Evolutionary conservation across 1,140 invertebrate species (phyloP).

Genomic region (Ctenoplectra terminalis): DNA sequence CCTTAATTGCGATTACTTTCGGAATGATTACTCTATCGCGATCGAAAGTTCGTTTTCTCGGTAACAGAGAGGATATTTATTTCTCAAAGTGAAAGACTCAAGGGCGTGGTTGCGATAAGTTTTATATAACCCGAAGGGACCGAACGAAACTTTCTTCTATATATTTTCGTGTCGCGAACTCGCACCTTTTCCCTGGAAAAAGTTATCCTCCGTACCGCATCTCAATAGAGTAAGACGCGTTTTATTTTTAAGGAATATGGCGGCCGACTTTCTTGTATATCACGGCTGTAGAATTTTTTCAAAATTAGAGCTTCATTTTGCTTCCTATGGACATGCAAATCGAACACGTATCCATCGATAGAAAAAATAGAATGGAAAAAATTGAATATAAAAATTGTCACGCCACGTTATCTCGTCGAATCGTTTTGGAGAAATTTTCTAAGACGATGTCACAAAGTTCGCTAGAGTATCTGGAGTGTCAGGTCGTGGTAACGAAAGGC

Average conservation of each 20-base stretch:
- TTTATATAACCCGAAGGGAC: slow-evolving; percentile 68
- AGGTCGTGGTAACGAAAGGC: slow-evolving; percentile 16
- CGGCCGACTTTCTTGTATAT: not conserved
- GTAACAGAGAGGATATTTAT: slow-evolving; percentile 61
- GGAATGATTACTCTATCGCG: slow-evolving; percentile 57
- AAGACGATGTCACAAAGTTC: not conserved
- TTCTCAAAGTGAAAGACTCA: slow-evolving; percentile 52
- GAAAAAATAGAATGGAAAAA: not conserved
- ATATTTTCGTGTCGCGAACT: slow-evolving; percentile 63
- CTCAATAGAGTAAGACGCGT: slow-evolving; percentile 32
- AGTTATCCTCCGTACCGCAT: slow-evolving; percentile 53
- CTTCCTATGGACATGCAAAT: not conserved
- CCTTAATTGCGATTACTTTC: slow-evolving; percentile 32
- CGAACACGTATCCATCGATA: not conserved
- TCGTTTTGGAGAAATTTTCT: not conserved
- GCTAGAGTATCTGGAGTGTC: not conserved
- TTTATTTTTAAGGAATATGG: slow-evolving; percentile 52
- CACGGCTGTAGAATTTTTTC: not conserved
- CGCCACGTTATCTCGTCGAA: not conserved
- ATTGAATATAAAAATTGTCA: not conserved
- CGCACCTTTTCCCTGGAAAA: slow-evolving; percentile 44
- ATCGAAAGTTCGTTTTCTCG: slow-evolving; percentile 61
- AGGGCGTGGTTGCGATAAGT: slow-evolving; percentile 68
- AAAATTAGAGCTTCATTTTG: not conserved
- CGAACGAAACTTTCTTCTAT: slow-evolving; percentile 68